Percentiles rank a stretch among this genome's conserved stretches.
Conservation (phyloP, 2,888 invertebrate genomes). For the Isotomurus palustris region DNA sequence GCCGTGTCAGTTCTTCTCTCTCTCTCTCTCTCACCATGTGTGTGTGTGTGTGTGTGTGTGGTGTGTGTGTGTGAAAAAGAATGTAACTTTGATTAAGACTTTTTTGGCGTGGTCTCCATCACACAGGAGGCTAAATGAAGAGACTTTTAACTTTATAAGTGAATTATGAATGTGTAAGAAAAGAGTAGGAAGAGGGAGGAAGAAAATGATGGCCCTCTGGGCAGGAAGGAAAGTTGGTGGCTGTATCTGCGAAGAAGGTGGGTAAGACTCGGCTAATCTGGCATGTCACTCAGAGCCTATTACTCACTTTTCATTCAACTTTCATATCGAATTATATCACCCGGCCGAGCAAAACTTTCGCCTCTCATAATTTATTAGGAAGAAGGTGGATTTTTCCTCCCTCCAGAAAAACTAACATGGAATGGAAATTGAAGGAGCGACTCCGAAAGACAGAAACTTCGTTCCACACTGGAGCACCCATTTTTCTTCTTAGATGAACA, state of each 20-base stretch:
- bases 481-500: conserved; percentile 4
- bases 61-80: too few species aligned
- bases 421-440: too few species aligned
- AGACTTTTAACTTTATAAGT: conserved; percentile 1
- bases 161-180: background rate
- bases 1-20: too few species aligned
- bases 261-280: too few species aligned
- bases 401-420: background rate
- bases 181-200: background rate
- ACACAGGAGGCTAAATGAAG: background rate
- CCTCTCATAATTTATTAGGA: conserved; percentile 1
- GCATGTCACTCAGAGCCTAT: background rate
- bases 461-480: background rate
- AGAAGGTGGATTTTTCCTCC: background rate
- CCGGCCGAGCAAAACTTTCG: background rate
- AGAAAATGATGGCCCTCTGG: background rate
- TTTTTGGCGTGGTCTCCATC: background rate
- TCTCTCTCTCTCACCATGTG: too few species aligned
- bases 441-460: too few species aligned
- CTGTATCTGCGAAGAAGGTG: too few species aligned
- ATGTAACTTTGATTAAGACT: background rate
- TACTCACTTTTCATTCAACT: conserved; percentile 4
- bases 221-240: too few species aligned
- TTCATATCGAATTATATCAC: background rate
- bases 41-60: too few species aligned